Conservation (phyloP, 2,888 invertebrate genomes). For the Orchesella flavescens region DNA sequence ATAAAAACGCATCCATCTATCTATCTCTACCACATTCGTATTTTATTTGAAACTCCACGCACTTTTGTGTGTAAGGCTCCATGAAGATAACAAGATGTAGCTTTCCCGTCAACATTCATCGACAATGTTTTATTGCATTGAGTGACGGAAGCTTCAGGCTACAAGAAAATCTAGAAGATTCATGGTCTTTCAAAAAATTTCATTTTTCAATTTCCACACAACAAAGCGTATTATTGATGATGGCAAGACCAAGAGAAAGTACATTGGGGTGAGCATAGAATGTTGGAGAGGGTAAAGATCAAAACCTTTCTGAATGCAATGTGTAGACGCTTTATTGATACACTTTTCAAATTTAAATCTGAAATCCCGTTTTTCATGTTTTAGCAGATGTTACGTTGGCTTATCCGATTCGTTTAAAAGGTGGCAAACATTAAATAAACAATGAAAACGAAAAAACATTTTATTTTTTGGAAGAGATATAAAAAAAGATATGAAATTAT, state of each 20-base stretch:
- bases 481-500: too few species aligned
- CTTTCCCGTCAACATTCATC: background rate
- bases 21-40: background rate
- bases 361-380: too few species aligned
- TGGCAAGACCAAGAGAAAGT: slow-evolving; percentile 14
- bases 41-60: background rate
- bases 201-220: slow-evolving; percentile 50
- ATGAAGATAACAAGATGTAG: slow-evolving; percentile 6
- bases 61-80: background rate
- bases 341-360: too few species aligned
- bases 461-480: too few species aligned
- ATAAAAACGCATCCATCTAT: background rate
- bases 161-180: background rate
- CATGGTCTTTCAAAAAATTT: slow-evolving; percentile 41
- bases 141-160: background rate
- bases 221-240: slow-evolving; percentile 49
- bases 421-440: too few species aligned
- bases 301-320: slow-evolving; percentile 12
- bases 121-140: background rate
- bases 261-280: slow-evolving; percentile 7
- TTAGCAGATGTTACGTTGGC: too few species aligned
- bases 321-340: too few species aligned
- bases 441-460: too few species aligned
- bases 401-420: too few species aligned
- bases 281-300: slow-evolving; percentile 22